Evolutionary conservation across 2,797 vertebrate species (phyloP).

Genomic region (Falco berigora): DNA sequence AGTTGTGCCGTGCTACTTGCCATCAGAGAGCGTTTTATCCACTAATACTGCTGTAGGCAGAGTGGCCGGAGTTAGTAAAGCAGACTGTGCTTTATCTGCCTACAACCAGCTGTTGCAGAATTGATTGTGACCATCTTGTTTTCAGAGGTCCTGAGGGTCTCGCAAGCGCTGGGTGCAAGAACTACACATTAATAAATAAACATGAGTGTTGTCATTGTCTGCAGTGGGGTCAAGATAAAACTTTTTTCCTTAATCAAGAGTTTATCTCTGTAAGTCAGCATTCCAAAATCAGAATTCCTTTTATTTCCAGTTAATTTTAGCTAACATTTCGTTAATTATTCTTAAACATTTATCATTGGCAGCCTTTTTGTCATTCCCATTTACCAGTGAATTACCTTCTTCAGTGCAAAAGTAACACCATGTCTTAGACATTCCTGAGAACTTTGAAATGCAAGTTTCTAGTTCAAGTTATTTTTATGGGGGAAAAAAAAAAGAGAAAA

Average conservation of each 20-base stretch:
- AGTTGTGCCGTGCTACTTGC: fast-evolving
- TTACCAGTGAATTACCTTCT: background rate
- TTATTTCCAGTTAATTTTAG: background rate
- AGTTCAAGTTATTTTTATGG: background rate
- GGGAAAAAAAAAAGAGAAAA: fast-evolving
- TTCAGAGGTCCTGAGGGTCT: background rate
- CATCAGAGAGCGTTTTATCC: background rate
- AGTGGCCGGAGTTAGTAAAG: background rate
- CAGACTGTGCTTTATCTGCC: background rate
- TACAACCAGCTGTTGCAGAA: background rate
- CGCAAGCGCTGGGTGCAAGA: background rate
- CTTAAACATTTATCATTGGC: background rate
- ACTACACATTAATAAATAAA: background rate
- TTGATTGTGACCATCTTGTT: background rate
- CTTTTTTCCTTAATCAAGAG: background rate
- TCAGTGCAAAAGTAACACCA: background rate
- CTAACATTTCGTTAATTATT: background rate
- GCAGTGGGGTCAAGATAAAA: background rate
- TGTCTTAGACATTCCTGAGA: background rate
- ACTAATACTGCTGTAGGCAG: background rate
- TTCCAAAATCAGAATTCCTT: background rate
- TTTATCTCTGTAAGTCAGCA: background rate
- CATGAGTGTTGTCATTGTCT: background rate
- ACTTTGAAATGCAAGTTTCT: background rate
- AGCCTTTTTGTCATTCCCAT: background rate